A percentile compares a stretch with the other conserved stretches of the same genome.
phyloP scores from a whole-genome alignment of 1,140 invertebrate genomes.

The Heliconius eleuchia region DNA sequence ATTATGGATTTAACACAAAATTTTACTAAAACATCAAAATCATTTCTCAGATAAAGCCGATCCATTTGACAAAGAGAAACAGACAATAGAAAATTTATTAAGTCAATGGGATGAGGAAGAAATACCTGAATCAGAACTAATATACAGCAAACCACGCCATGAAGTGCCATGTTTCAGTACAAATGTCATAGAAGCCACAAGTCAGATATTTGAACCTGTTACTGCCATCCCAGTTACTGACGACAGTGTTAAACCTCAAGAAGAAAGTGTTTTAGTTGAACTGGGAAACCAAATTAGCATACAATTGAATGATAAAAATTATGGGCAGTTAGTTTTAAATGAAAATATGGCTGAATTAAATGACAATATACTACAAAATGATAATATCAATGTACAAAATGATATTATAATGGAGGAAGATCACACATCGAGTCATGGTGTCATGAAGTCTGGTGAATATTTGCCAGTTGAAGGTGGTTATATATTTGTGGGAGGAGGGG shows the following conservation, averaged over 20 bases:
- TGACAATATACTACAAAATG: background rate
- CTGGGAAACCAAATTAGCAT: constrained; percentile 43
- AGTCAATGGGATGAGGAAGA: constrained; percentile 78
- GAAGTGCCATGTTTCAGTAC: constrained; percentile 69
- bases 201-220: constrained; percentile 65
- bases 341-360: background rate
- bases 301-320: constrained; percentile 15
- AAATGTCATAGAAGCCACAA: constrained; percentile 65
- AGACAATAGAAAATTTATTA: constrained; percentile 71
- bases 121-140: constrained; percentile 62
- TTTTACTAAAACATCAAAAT: background rate
- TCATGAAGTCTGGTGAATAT: constrained; percentile 55
- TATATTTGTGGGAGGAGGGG: constrained; percentile 64
- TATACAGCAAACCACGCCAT: constrained; percentile 36
- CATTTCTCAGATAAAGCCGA: constrained; percentile 64
- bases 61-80: constrained; percentile 67
- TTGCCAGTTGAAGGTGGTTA: constrained; percentile 74
- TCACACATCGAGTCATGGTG: constrained; percentile 48
- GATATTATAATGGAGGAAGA: constrained; percentile 64
- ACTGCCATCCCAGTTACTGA: constrained; percentile 55
- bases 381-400: background rate
- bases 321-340: constrained; percentile 12
- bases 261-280: constrained; percentile 61
- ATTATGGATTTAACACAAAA: background rate
- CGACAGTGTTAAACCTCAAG: constrained; percentile 43